phyloP scores from a whole-genome alignment of 2,113 vertebrate species.

The Engystomops pustulosus region DNA sequence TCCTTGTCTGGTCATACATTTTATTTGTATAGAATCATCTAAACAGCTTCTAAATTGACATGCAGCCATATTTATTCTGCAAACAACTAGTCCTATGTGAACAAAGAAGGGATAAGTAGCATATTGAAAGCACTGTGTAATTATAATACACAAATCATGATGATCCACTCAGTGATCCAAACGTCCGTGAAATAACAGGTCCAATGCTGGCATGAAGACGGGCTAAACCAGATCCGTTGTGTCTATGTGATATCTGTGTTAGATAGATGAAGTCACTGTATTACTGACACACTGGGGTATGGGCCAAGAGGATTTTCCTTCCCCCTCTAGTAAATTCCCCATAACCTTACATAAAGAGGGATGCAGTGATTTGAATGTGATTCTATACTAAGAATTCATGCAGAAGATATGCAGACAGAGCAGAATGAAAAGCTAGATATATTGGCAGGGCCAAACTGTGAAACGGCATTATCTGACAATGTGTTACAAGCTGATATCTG shows the following conservation, averaged over 20 bases:
- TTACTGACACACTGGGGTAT: constrained; percentile 25
- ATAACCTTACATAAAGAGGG: constrained; percentile 13
- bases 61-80: not conserved
- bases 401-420: constrained; percentile 22
- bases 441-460: constrained; percentile 33
- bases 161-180: not conserved
- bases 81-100: not conserved
- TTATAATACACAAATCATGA: not conserved
- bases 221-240: constrained; percentile 2
- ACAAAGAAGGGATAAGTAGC: not conserved
- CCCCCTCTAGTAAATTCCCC: constrained; percentile 3
- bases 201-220: constrained; percentile 8
- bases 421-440: constrained; percentile 21
- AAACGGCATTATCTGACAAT: constrained; percentile 56
- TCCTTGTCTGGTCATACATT: too few relatives aligned
- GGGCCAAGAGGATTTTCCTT: constrained; percentile 25
- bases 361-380: constrained; percentile 26
- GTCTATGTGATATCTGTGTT: not conserved
- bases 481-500: constrained; percentile 49
- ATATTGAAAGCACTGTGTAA: not conserved
- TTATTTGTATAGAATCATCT: too few relatives aligned
- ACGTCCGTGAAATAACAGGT: not conserved
- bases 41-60: not conserved
- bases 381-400: constrained; percentile 11
- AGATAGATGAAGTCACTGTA: constrained; percentile 24